Percentiles rank a stretch among this genome's conserved stretches.
Evolutionary conservation across 2,888 invertebrate genomes (phyloP).

Genomic region (Siphlonurus alternatus): DNA sequence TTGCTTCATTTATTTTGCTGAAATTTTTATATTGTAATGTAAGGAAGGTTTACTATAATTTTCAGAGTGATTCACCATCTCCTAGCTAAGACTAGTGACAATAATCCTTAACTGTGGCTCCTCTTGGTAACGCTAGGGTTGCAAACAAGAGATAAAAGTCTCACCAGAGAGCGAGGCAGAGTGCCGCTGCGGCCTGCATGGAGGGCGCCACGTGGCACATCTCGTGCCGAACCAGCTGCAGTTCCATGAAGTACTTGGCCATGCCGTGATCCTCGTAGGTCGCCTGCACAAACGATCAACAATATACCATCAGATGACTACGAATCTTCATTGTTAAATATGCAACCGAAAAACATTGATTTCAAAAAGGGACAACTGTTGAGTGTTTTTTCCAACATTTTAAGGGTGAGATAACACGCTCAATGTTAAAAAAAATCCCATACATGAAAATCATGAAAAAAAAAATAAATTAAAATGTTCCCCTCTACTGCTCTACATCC

Average conservation of each 20-base stretch:
- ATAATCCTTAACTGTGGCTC: background rate
- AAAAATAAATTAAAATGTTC: no score
- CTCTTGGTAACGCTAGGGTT: background rate
- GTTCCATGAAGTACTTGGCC: slow-evolving; percentile 83
- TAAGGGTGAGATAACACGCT: no score
- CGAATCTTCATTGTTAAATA: background rate
- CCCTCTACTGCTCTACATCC: no score
- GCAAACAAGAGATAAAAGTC: slow-evolving; percentile 14
- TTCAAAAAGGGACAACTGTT: slow-evolving; percentile 11
- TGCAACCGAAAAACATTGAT: background rate
- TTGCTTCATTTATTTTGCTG: no score
- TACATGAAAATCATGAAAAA: no score
- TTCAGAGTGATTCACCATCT: no score
- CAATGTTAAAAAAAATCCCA: no score
- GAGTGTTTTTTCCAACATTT: slow-evolving; percentile 11
- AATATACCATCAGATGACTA: slow-evolving; percentile 9
- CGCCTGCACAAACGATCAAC: slow-evolving; percentile 34
- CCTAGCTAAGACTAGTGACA: no score
- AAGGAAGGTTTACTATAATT: no score
- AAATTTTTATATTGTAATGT: no score
- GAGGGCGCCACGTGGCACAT: slow-evolving; percentile 68
- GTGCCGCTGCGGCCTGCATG: slow-evolving; percentile 61
- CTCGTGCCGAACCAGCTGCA: slow-evolving; percentile 62
- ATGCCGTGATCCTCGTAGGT: slow-evolving; percentile 50
- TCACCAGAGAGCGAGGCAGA: slow-evolving; percentile 52